Evolutionary conservation across 2,888 invertebrate species (phyloP), one percentile per base, ranked within the genome.

Genomic region (Agrotis puta): DNA sequence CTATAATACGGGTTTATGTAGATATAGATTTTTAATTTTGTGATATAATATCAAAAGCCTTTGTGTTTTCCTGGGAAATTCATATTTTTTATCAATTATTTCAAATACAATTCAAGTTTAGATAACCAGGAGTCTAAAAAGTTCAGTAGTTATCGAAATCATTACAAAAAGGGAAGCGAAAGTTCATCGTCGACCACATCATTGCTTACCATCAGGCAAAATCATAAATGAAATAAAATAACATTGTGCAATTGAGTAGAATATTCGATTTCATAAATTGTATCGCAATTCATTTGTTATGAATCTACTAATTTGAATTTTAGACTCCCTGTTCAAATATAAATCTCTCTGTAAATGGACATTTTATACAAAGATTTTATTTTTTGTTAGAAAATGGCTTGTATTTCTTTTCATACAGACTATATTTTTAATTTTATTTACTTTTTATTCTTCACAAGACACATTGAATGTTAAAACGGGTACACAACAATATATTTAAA

Each of bases 1-100:
- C 67, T 77, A 81, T 64, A 74, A 64, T 64, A 76, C 43, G 68
- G 33, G 48, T 50, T 67, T 63, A 68, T 65, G 53, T 58, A 62
- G 57, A 64, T n/a, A 45, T 53, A 33, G 20, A 51, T 51, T 47
- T 4, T 20, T 39, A 70, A 50, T 54, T 50, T 64, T 76, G 56
- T 71, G 59, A 71, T 64, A 62, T 45, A 45, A 67, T 62, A 50
- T 50, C 45, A 48, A 64, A 62, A 62, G 50, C 39, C 45, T 27
- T 27, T n/a, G 9, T 33, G 39, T 54, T 53, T 20, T n/a, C n/a
- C n/a, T 9, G 14, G 53, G 7, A 53, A 53, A 48, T 43, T 27
- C 33, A 39, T 16, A 39, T 43, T 57, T 22, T 39, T 39, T 16
- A 18, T 57, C 48, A 56, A 27, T 45, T 4, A 50, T 68, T 58